Evolutionary conservation across 2,888 invertebrate genomes (phyloP).

Genomic region (Sesamia inferens): DNA sequence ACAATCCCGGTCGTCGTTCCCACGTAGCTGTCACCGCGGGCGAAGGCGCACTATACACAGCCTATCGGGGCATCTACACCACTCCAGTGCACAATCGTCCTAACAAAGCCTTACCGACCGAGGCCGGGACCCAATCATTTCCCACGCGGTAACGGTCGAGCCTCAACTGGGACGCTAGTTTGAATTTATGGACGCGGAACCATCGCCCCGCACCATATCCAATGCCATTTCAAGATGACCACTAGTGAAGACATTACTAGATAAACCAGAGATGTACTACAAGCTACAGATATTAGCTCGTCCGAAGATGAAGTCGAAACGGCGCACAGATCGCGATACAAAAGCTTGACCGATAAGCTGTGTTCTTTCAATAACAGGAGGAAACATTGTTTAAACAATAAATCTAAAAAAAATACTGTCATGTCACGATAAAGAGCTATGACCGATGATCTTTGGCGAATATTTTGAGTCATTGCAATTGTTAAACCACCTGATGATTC

Average conservation of each 20-base stretch:
- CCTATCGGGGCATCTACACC: slow-evolving; percentile 88
- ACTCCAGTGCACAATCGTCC: slow-evolving; percentile 89
- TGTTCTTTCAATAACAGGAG: slow-evolving; percentile 85
- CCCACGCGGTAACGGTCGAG: slow-evolving; percentile 89
- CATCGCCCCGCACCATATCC: slow-evolving; percentile 75
- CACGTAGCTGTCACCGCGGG: slow-evolving; percentile 87
- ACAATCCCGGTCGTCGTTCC: slow-evolving; percentile 83
- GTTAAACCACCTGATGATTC: slow-evolving; percentile 47
- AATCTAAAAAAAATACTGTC: slow-evolving; percentile 78
- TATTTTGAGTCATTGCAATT: slow-evolving; percentile 67
- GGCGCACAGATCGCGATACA: slow-evolving; percentile 84
- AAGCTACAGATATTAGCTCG: slow-evolving; percentile 71
- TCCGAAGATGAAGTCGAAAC: slow-evolving; percentile 73
- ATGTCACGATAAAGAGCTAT: slow-evolving; percentile 75
- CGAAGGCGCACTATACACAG: slow-evolving; percentile 74
- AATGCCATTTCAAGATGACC: slow-evolving; percentile 74
- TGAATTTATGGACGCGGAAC: slow-evolving; percentile 85
- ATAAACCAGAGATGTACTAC: slow-evolving; percentile 78
- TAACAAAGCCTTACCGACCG: slow-evolving; percentile 87
- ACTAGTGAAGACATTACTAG: slow-evolving; percentile 71
- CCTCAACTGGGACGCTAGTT: slow-evolving; percentile 84
- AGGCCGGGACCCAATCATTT: slow-evolving; percentile 85
- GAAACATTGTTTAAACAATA: slow-evolving; percentile 87
- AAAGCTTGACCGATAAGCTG: slow-evolving; percentile 88
- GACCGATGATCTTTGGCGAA: slow-evolving; percentile 69